These are phyloP conservation scores for Epinotia ramella DNA, from an alignment of 2,888 invertebrate genomes.

Conservation along the genomic window DNA sequence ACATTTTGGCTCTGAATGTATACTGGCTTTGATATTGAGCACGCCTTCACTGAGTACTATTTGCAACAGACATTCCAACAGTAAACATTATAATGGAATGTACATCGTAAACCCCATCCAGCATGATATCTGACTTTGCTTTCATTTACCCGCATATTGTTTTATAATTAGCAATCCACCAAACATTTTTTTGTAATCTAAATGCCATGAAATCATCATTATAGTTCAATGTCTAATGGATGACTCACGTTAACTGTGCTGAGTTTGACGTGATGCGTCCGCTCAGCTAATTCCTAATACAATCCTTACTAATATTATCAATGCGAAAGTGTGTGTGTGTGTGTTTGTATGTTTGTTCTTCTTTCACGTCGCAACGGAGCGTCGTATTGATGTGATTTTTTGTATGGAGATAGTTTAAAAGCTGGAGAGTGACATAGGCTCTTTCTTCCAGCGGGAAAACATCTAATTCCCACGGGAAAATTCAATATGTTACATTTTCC, in stretches of 20 bases:
- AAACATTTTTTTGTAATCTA: background rate
- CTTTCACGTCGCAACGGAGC: no score
- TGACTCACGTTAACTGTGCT: background rate
- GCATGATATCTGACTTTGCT: slow-evolving; percentile 12
- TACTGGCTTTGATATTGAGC: background rate
- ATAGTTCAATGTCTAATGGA: background rate
- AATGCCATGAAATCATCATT: slow-evolving; percentile 1
- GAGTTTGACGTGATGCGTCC: background rate
- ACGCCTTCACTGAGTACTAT: slow-evolving; percentile 8
- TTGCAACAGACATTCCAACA: background rate
- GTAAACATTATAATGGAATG: slow-evolving; percentile 27
- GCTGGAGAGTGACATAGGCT: no score
- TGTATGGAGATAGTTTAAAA: no score
- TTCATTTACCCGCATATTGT: slow-evolving; percentile 7
- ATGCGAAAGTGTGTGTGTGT: no score
- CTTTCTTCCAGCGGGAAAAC: no score
- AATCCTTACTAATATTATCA: no score
- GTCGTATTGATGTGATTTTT: no score
- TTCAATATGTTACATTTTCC: no score
- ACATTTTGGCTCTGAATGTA: no score
- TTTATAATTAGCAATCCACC: slow-evolving; percentile 21
- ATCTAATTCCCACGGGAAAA: no score
- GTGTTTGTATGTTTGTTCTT: no score
- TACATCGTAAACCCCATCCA: slow-evolving; percentile 19
- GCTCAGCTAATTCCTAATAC: background rate